Percentiles rank a stretch among this genome's conserved stretches.
phyloP scores from a whole-genome alignment of 2,888 invertebrate genomes.

The Nesidiocoris tenuis region DNA sequence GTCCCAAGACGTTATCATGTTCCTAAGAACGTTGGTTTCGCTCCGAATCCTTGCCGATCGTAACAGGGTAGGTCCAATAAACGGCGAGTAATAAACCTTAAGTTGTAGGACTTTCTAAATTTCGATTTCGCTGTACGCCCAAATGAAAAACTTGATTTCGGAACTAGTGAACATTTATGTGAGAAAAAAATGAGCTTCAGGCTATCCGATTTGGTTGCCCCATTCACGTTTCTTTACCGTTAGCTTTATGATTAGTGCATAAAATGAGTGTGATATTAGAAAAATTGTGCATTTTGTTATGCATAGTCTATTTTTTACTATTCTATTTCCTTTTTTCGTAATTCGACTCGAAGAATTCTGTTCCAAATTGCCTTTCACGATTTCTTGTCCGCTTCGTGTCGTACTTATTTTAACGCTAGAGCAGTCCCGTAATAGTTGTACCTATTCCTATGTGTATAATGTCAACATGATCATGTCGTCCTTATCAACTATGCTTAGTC shows the following conservation, averaged over 20 bases:
- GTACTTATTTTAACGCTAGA: constrained; percentile 6
- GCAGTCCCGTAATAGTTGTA: neutral
- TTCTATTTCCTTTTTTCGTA: neutral
- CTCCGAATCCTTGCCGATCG: too few relatives aligned
- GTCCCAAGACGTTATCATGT: too few relatives aligned
- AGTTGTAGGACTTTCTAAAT: too few relatives aligned
- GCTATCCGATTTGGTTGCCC: neutral
- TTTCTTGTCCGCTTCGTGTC: constrained; percentile 13
- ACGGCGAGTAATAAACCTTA: too few relatives aligned
- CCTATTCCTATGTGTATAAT: neutral
- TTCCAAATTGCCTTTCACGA: neutral
- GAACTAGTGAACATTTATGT: neutral
- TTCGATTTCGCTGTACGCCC: too few relatives aligned
- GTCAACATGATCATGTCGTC: neutral
- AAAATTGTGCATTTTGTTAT: constrained; percentile 20
- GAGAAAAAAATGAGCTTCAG: neutral
- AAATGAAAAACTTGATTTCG: too few relatives aligned
- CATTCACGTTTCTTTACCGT: constrained; percentile 7
- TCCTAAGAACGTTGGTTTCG: too few relatives aligned
- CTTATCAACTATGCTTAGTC: neutral
- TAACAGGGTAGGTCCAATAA: too few relatives aligned
- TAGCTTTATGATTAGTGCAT: constrained; percentile 33
- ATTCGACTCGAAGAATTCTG: neutral
- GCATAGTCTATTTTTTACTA: constrained; percentile 21
- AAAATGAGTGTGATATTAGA: constrained; percentile 36